Evolutionary conservation across 2,797 vertebrate genomes (phyloP).

Genomic region (Lophius americanus): DNA sequence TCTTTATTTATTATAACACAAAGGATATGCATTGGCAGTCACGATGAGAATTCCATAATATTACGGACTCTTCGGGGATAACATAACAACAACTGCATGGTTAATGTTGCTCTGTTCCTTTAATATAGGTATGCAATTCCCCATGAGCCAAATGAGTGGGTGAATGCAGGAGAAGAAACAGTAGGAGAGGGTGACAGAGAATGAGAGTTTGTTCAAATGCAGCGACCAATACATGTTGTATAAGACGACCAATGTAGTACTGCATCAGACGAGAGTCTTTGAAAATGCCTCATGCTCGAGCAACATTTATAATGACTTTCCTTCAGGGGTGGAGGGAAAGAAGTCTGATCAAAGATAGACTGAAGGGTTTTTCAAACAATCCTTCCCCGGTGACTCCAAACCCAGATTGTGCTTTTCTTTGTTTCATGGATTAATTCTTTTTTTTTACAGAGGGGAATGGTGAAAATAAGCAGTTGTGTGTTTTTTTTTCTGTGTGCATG

Average conservation of each 20-base stretch:
- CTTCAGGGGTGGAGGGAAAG: slow-evolving; percentile 20
- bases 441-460: slow-evolving; percentile 5
- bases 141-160: slow-evolving; percentile 13
- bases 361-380: slow-evolving; percentile 25
- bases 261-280: slow-evolving; percentile 54
- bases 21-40: too few species aligned
- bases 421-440: slow-evolving; percentile 24
- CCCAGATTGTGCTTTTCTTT: slow-evolving; percentile 23
- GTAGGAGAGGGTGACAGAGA: slow-evolving; percentile 25
- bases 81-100: too few species aligned
- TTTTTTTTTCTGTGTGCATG: slow-evolving; percentile 25
- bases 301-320: slow-evolving; percentile 26
- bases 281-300: slow-evolving; percentile 44
- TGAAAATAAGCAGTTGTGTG: neutral
- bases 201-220: slow-evolving; percentile 49
- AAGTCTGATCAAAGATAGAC: slow-evolving; percentile 37
- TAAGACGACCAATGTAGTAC: slow-evolving; percentile 75
- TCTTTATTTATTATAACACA: too few species aligned
- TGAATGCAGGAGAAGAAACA: slow-evolving; percentile 27
- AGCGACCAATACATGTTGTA: slow-evolving; percentile 66
- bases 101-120: neutral
- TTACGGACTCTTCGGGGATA: too few species aligned
- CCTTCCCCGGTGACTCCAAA: slow-evolving; percentile 17
- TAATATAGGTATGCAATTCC: slow-evolving; percentile 8
- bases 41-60: too few species aligned